phyloP scores from a whole-genome alignment of 2,797 vertebrate species.

The Diceros bicornis region DNA sequence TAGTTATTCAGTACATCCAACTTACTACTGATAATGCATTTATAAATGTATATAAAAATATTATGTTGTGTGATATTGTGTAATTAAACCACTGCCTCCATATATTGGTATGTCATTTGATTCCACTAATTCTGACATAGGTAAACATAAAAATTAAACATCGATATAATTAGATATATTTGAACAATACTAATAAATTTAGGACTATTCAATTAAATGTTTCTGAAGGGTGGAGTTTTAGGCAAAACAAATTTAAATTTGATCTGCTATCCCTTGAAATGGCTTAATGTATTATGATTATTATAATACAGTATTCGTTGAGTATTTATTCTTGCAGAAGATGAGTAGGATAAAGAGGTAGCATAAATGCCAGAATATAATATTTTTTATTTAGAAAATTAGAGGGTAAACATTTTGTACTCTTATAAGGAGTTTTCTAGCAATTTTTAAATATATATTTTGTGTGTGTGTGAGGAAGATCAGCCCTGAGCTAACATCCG shows the following conservation, averaged over 20 bases:
- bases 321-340: neutral
- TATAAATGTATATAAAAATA: conserved; percentile 15
- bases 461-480: no score
- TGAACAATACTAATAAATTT: neutral
- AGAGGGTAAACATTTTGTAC: neutral
- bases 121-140: conserved; percentile 28
- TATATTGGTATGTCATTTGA: neutral
- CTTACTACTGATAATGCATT: neutral
- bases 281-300: neutral
- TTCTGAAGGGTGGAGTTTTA: neutral
- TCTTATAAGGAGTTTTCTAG: conserved; percentile 1
- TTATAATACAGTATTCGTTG: neutral
- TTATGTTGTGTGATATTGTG: neutral
- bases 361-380: neutral
- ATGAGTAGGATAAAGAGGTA: neutral
- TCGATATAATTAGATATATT: conserved; percentile 31
- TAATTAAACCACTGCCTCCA: neutral
- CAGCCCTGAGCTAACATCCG: no score
- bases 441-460: neutral
- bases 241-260: conserved; percentile 56
- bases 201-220: neutral
- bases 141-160: conserved; percentile 37
- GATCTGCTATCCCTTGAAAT: conserved; percentile 28
- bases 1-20: neutral
- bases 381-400: conserved; percentile 57